Evolutionary conservation across 2,888 invertebrate species (phyloP), one percentile per base, ranked within the genome.

Genomic region (Dione vanillae): DNA sequence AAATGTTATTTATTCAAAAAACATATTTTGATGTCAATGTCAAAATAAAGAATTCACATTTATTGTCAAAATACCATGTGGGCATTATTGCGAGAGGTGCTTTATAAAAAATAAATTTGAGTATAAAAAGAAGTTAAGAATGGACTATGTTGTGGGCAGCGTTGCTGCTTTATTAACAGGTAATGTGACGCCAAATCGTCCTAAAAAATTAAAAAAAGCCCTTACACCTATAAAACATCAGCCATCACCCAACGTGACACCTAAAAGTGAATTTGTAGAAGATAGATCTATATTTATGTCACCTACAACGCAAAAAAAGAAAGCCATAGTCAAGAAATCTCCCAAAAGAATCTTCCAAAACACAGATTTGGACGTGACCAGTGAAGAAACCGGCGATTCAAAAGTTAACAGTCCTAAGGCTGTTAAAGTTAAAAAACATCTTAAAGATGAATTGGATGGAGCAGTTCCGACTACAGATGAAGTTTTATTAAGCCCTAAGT

Each of bases 91-190:
- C 27, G 27, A 14, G 41, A 27, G 11, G 5, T 5, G 6, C 14
- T 10, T 45, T 45, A n/a, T n/a, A 16, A 45, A 27, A 35, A 68
- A 56, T 49, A 19, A 62, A 6, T 52, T 40, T 20, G 10, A 49
- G 10, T 16, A 19, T 49, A 52, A n/a, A n/a, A n/a, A n/a, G 35
- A 70, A 59, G 37, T 41, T 56, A 59, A 52, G 74, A 49, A 94
- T 94, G 94, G 93, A 94, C 85, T 94, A 94, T 82, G 89, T 94
- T 41, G 85, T 95, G 49, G 95, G 95, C 69, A 94, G 94, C 81
- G 88, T 95, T 70, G 94, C 95, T 71, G 95, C 94, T 74, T 83
- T 95, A 76, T 91, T 95, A 80, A 91, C 94, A 19, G 95, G 95
- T 59, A 91, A 92, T 73, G 93, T 93, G 47, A 94, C 94, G 1